Evolutionary conservation across 2,888 invertebrate genomes (phyloP).

Genomic region (Neria commutata): DNA sequence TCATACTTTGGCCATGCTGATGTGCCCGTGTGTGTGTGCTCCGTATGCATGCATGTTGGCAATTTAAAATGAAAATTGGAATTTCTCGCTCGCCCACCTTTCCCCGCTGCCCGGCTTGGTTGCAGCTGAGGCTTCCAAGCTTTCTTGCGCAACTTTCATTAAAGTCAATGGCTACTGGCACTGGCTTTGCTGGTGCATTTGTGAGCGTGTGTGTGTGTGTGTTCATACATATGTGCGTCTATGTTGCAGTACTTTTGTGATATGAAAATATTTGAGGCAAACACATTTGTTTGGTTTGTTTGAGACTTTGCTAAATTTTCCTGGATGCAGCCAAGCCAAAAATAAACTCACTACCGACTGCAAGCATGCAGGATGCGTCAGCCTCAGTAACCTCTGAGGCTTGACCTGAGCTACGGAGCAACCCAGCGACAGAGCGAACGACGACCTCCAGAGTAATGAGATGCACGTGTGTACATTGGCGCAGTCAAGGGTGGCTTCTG

Average conservation of each 20-base stretch:
- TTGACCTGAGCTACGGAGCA: slow-evolving; percentile 4
- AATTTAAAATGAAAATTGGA: slow-evolving; percentile 42
- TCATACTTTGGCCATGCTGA: too few relatives aligned
- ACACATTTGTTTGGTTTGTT: slow-evolving; percentile 3
- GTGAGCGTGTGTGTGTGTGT: neutral
- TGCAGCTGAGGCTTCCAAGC: neutral
- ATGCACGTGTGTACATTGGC: too few relatives aligned
- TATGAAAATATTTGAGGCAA: slow-evolving; percentile 1
- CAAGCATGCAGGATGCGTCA: too few relatives aligned
- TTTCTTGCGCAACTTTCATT: neutral
- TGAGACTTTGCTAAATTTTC: too few relatives aligned
- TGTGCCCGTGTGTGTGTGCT: neutral
- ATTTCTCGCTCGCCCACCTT: neutral
- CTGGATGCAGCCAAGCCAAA: too few relatives aligned
- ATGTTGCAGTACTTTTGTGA: neutral
- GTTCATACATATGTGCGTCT: neutral
- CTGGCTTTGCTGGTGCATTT: neutral
- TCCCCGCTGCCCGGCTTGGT: neutral
- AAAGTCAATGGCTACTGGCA: neutral
- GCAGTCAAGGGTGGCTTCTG: too few relatives aligned
- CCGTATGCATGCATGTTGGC: slow-evolving; percentile 34
- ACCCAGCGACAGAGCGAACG: too few relatives aligned
- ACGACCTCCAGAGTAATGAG: too few relatives aligned
- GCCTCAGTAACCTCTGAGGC: too few relatives aligned
- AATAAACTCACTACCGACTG: too few relatives aligned